Percentiles rank a stretch among this genome's conserved stretches.
Evolutionary conservation across 2,888 invertebrate species (phyloP).

Genomic region (Calameuta filiformis): DNA sequence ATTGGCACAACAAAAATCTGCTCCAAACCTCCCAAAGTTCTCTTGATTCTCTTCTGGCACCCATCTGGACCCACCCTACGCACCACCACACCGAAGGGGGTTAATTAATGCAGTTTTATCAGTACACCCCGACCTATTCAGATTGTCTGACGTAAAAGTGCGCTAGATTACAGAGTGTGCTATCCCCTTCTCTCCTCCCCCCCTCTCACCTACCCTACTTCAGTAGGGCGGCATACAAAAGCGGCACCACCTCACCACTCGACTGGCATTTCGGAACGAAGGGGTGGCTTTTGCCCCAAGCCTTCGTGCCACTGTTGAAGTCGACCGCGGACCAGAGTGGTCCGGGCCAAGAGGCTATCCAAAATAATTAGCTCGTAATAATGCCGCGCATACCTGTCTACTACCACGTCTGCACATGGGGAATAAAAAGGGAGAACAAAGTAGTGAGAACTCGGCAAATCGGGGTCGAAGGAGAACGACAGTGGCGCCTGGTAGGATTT

Average conservation of each 20-base stretch:
- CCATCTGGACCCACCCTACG: background rate
- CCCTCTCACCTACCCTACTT: background rate
- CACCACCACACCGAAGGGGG: conserved; percentile 9
- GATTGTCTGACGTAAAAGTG: background rate
- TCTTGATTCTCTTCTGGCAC: background rate
- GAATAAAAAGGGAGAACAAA: background rate
- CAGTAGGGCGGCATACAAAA: conserved; percentile 10
- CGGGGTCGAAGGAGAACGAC: background rate
- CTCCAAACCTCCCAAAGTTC: background rate
- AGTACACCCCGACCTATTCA: conserved; percentile 28
- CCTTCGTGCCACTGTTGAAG: background rate
- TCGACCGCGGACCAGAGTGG: conserved; percentile 13
- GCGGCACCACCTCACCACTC: conserved; percentile 11
- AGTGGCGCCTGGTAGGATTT: background rate
- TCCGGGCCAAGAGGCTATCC: conserved; percentile 20
- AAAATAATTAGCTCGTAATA: conserved; percentile 35
- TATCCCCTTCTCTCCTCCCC: background rate
- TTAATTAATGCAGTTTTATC: conserved; percentile 54
- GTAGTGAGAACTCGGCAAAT: background rate
- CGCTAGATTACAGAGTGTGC: conserved; percentile 7
- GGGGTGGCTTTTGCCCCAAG: background rate
- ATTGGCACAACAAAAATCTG: background rate
- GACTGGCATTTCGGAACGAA: background rate
- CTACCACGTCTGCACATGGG: background rate
- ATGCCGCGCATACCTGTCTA: conserved; percentile 3